phyloP scores from a whole-genome alignment of 2,888 invertebrate genomes.

The Eulithis prunata region DNA sequence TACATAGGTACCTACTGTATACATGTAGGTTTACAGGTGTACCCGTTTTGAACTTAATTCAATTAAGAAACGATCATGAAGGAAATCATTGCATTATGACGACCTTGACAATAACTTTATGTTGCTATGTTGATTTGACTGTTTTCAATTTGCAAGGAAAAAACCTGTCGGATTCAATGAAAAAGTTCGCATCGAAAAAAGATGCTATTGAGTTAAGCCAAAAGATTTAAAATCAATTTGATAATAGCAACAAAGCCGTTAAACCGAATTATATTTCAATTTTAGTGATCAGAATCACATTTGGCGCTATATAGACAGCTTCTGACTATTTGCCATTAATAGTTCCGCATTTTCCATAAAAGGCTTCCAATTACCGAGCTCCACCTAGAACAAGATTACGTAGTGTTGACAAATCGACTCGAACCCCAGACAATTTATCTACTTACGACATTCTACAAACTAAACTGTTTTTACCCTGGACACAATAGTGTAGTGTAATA shows the following conservation, averaged over 20 bases:
- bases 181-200: background rate
- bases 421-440: conserved; percentile 1
- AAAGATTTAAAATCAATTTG: background rate
- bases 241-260: background rate
- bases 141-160: conserved; percentile 2
- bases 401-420: conserved; percentile 32
- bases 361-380: conserved; percentile 12
- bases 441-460: background rate
- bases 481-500: too few species aligned
- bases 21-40: conserved; percentile 45
- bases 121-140: conserved; percentile 2
- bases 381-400: conserved; percentile 7
- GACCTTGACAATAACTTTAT: conserved; percentile 17
- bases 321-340: conserved; percentile 13
- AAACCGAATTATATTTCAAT: conserved; percentile 1
- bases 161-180: conserved; percentile 3
- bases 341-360: conserved; percentile 21
- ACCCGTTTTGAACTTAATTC: conserved; percentile 40
- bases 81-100: conserved; percentile 6
- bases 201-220: too few species aligned
- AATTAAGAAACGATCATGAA: conserved; percentile 37
- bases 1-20: conserved; percentile 43
- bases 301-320: conserved; percentile 11
- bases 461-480: too few species aligned
- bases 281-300: background rate